Base-by-base conservation (phyloP, 2,888 invertebrate species). In the Microdon myrmicae region DNA sequence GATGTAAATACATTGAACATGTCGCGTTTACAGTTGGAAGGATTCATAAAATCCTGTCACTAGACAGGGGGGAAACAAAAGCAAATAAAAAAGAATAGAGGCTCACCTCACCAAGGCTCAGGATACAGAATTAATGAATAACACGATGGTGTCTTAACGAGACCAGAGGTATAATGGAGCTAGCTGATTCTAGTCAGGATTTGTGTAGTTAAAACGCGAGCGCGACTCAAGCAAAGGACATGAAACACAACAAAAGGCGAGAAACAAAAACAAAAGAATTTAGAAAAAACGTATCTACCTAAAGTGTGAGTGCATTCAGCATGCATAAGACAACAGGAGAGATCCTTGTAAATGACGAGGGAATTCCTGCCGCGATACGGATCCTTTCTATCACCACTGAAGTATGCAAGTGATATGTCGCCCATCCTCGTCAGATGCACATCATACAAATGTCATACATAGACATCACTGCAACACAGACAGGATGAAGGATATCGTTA, bases 401-500 rank as follows among this genome's bases (percentile, higher is more conserved):
- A 38, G 22, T 31, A 53, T 64, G 51, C 47, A 64, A 64, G 64
- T 64, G 56, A 64, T 64, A 53, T 44, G 44, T 49, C 34, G 37
- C 51, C 43, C 54, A 54, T 38, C 39, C 53, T 19, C 14, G 39
- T 48, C 54, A 43, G 19, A 48, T 37, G 22, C 55, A 56, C 56
- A 56, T 56, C 56, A 56, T 32, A 64, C 51, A 64, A 37, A 56
- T 64, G 56, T 53, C 64, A 56, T 51, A 56, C 41, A 51, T 56
- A 64, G 34, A 51, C 64, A 43, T 43, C 31, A 43, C 45, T 47
- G 56, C n/a, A n/a, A n/a, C n/a, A 56, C 56, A 64, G 56, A 64
- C 64, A 56, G 56, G 64, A 64, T 64, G 56, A 64, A 61, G 56
- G 56, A 64, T 64, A 64, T 64, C 64, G 64, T 58, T 64, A 64